phyloP scores from a whole-genome alignment of 2,797 vertebrate species.

The Kryptolebias ocellatus region DNA sequence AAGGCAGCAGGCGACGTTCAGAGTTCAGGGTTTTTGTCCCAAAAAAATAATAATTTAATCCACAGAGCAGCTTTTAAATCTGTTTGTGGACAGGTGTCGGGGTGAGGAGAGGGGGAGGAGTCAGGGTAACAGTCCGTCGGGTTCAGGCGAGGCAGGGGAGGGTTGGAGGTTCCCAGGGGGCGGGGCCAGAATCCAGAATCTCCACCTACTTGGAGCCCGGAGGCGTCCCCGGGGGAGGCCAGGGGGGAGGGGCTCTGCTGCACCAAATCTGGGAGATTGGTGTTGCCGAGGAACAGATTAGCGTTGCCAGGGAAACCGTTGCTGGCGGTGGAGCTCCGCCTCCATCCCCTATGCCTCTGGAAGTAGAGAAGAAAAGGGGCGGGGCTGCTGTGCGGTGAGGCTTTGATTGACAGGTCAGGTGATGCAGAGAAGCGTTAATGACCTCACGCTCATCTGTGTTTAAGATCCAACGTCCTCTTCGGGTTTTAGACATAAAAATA shows the following conservation, averaged over 20 bases:
- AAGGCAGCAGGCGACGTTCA: too few species aligned
- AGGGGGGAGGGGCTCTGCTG: conserved; percentile 93
- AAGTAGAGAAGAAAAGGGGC: conserved; percentile 75
- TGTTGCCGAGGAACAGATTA: conserved; percentile 91
- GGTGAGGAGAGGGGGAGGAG: conserved; percentile 9
- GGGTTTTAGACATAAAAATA: too few species aligned
- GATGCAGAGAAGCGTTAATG: conserved; percentile 12
- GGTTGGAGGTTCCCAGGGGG: not conserved
- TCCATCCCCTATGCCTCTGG: conserved; percentile 91
- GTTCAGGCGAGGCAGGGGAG: conserved; percentile 11
- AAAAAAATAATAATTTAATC: too few species aligned
- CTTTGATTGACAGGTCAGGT: conserved; percentile 47
- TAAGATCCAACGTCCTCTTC: too few species aligned
- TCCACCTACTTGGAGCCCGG: conserved; percentile 83
- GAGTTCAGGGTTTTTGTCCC: too few species aligned
- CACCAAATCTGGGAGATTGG: conserved; percentile 96
- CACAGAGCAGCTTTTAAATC: too few species aligned
- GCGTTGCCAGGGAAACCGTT: conserved; percentile 91
- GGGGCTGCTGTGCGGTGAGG: conserved; percentile 59
- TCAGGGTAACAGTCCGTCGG: conserved; percentile 17
- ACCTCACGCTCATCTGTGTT: too few species aligned
- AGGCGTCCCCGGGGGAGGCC: conserved; percentile 88
- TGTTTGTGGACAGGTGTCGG: conserved; percentile 1
- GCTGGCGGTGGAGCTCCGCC: conserved; percentile 89
- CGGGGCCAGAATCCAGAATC: not conserved